Conservation (phyloP, 2,113 vertebrate genomes). For the Tenrec ecaudatus region DNA sequence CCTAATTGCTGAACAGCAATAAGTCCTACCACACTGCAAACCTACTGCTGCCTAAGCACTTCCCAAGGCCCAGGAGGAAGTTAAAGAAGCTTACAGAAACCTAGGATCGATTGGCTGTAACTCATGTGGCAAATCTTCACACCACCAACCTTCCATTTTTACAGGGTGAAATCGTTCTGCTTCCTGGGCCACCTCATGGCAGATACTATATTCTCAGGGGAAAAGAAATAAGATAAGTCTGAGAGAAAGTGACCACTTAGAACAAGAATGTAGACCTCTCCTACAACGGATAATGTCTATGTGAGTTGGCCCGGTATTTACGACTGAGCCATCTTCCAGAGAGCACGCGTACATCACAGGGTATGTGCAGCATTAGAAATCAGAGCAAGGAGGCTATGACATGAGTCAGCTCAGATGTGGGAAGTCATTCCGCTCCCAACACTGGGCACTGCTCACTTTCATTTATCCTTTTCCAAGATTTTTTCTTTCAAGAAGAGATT, state of each 20-base stretch:
- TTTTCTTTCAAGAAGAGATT: conserved; percentile 58
- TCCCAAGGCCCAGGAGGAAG: background rate
- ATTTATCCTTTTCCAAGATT: conserved; percentile 21
- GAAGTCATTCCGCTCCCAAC: conserved; percentile 49
- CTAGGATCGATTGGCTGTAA: background rate
- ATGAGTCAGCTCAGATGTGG: conserved; percentile 44
- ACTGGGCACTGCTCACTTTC: background rate
- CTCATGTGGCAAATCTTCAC: background rate
- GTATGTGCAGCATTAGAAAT: background rate
- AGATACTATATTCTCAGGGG: background rate
- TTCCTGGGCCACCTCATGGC: background rate
- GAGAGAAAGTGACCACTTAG: background rate
- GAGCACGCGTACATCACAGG: background rate
- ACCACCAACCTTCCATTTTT: background rate
- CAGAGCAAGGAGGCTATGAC: conserved; percentile 17
- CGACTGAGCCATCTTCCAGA: background rate
- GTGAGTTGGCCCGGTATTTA: background rate
- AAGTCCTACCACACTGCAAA: background rate
- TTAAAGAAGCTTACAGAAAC: background rate
- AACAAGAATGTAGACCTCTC: background rate
- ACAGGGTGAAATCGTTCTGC: background rate
- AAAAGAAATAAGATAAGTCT: background rate
- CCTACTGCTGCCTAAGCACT: rapidly evolving
- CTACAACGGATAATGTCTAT: background rate
- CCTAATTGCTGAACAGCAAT: background rate